Percentiles rank a stretch among this genome's conserved stretches.
These are phyloP conservation scores for Beroe forskalii DNA, from an alignment of 37 sponge, comb jelly and placozoan genomes.

Conservation along the genomic window DNA sequence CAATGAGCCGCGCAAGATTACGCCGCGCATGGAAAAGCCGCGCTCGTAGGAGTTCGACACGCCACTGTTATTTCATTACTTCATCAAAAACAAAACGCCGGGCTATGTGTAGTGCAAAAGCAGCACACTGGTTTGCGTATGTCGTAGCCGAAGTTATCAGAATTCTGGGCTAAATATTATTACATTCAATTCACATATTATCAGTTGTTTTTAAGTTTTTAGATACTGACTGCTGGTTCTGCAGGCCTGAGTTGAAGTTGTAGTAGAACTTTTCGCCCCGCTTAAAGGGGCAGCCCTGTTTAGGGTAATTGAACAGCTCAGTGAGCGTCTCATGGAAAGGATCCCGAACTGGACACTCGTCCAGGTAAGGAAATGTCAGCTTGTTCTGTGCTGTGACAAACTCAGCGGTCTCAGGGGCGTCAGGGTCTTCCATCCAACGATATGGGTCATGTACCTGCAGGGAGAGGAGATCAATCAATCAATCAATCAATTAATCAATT, in stretches of 20 bases:
- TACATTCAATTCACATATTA: too few relatives aligned
- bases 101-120: too few relatives aligned
- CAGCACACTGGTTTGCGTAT: too few relatives aligned
- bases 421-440: conserved; percentile 96
- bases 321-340: conserved; percentile 79
- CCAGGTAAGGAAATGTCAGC: conserved; percentile 78
- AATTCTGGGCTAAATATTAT: too few relatives aligned
- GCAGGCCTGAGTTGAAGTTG: conserved; percentile 87
- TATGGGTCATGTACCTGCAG: conserved; percentile 78
- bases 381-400: conserved; percentile 86
- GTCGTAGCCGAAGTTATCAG: too few relatives aligned
- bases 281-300: conserved; percentile 87
- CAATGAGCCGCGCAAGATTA: too few relatives aligned
- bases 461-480: neutral
- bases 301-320: conserved; percentile 90
- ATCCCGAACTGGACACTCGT: conserved; percentile 65
- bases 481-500: neutral
- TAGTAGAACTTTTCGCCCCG: conserved; percentile 86
- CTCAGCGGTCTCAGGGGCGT: conserved; percentile 76
- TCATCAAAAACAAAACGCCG: too few relatives aligned
- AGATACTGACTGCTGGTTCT: too few relatives aligned
- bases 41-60: too few relatives aligned
- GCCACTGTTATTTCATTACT: too few relatives aligned
- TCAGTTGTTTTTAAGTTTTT: too few relatives aligned
- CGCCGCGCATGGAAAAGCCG: too few relatives aligned